Percentiles rank a stretch among this genome's conserved stretches.
phyloP scores from a whole-genome alignment of 2,113 vertebrate species.

The Pseudorhombus dupliciocellatus region DNA sequence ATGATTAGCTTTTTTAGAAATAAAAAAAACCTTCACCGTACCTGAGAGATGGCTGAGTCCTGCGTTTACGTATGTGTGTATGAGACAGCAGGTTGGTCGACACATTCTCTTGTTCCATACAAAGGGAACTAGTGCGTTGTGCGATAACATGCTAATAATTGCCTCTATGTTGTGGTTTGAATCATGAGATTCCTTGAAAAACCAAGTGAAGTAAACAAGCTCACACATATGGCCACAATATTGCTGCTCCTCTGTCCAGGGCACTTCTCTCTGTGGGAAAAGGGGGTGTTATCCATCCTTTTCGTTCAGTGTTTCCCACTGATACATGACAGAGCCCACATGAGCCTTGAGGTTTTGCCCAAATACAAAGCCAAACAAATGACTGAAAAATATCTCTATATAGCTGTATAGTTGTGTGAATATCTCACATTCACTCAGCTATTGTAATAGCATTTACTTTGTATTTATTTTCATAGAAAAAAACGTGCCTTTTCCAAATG shows the following conservation, averaged over 20 bases:
- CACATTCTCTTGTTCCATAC: conserved; percentile 46
- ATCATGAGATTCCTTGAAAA: conserved; percentile 76
- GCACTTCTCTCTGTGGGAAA: conserved; percentile 54
- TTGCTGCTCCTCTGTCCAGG: conserved; percentile 60
- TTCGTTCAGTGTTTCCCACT: conserved; percentile 27
- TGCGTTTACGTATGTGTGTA: conserved; percentile 40
- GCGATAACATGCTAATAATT: conserved; percentile 74
- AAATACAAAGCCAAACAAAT: conserved; percentile 25
- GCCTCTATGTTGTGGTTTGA: conserved; percentile 71
- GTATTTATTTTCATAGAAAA: background rate
- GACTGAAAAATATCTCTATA: conserved; percentile 5
- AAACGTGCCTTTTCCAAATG: background rate
- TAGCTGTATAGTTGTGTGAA: no score
- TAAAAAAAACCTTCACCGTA: conserved; percentile 67
- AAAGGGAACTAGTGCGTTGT: conserved; percentile 37
- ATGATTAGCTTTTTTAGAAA: conserved; percentile 70
- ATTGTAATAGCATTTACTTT: background rate
- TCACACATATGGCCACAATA: conserved; percentile 77
- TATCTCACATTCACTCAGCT: background rate
- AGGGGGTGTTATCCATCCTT: conserved; percentile 39
- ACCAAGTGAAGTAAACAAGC: conserved; percentile 74
- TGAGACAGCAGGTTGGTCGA: conserved; percentile 45
- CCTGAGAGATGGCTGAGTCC: conserved; percentile 47
- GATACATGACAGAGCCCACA: conserved; percentile 28
- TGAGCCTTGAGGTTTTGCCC: conserved; percentile 19